These are phyloP conservation scores for Phrynosoma platyrhinos DNA, from an alignment of 2,113 vertebrate genomes.

Conservation along the genomic window DNA sequence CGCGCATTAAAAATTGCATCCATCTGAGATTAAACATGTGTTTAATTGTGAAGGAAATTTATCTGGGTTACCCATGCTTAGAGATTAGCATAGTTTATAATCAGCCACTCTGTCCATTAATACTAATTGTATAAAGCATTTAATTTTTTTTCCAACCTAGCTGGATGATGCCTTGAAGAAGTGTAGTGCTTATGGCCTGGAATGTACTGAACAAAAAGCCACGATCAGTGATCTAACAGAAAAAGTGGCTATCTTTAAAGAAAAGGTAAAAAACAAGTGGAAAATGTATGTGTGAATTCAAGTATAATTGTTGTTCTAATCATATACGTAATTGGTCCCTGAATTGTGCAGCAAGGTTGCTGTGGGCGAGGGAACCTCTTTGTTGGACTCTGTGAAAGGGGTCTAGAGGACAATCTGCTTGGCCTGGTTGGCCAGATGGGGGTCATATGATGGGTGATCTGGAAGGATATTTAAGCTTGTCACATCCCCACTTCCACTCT, in stretches of 20 bases:
- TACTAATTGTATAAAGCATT: background rate
- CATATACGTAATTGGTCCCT: background rate
- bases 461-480: too few relatives aligned
- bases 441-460: too few relatives aligned
- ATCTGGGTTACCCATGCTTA: background rate
- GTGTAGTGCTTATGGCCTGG: constrained; percentile 78
- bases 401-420: too few relatives aligned
- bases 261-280: constrained; percentile 79
- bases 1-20: background rate
- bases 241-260: constrained; percentile 81
- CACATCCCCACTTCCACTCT: too few relatives aligned
- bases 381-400: too few relatives aligned
- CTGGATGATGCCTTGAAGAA: constrained; percentile 79
- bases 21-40: background rate
- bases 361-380: background rate
- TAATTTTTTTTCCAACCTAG: constrained; percentile 68
- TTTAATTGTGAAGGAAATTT: background rate
- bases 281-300: background rate
- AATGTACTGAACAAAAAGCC: constrained; percentile 78
- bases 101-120: background rate
- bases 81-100: background rate
- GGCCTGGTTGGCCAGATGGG: too few relatives aligned
- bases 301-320: background rate
- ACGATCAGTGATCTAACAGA: constrained; percentile 81
- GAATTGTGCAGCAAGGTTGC: background rate